Percentiles rank a stretch among this genome's conserved stretches.
Evolutionary conservation across 2,888 invertebrate genomes (phyloP).

Genomic region (Venusia cambrica): DNA sequence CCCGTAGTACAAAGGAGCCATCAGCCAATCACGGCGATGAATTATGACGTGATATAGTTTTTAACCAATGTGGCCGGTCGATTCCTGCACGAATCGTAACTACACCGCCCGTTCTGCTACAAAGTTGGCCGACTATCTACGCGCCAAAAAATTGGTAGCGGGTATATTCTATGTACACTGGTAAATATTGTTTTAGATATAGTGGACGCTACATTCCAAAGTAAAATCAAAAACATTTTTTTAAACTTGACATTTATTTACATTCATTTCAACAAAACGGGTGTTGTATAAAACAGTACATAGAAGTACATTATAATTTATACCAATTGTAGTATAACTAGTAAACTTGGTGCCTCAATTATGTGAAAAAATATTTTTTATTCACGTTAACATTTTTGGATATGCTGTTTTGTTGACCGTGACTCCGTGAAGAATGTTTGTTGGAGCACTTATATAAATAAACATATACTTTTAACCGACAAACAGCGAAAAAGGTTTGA

Average conservation of each 20-base stretch:
- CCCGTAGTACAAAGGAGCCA: too few species aligned
- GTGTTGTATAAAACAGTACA: constrained; percentile 81
- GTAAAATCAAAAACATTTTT: constrained; percentile 36
- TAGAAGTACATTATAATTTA: constrained; percentile 45
- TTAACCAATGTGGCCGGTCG: too few species aligned
- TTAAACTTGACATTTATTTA: constrained; percentile 82
- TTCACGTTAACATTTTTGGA: constrained; percentile 50
- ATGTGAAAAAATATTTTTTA: constrained; percentile 67
- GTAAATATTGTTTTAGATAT: too few species aligned
- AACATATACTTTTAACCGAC: constrained; percentile 5
- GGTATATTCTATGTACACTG: too few species aligned
- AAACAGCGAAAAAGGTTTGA: too few species aligned
- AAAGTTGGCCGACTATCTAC: too few species aligned
- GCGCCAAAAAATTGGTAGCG: too few species aligned
- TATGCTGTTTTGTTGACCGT: constrained; percentile 52
- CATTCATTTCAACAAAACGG: constrained; percentile 82
- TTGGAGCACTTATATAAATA: constrained; percentile 16
- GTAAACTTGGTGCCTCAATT: constrained; percentile 68
- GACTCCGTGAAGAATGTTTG: constrained; percentile 37
- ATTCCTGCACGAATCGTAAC: too few species aligned
- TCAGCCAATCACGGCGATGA: too few species aligned
- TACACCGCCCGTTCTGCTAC: too few species aligned
- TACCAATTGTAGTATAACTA: constrained; percentile 71
- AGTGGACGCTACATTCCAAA: too few species aligned
- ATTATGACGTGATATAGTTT: too few species aligned